A percentile compares a stretch with the other conserved stretches of the same genome.
These are phyloP conservation scores for Candoia aspera DNA, from an alignment of 2,113 vertebrate genomes.

Conservation along the genomic window DNA sequence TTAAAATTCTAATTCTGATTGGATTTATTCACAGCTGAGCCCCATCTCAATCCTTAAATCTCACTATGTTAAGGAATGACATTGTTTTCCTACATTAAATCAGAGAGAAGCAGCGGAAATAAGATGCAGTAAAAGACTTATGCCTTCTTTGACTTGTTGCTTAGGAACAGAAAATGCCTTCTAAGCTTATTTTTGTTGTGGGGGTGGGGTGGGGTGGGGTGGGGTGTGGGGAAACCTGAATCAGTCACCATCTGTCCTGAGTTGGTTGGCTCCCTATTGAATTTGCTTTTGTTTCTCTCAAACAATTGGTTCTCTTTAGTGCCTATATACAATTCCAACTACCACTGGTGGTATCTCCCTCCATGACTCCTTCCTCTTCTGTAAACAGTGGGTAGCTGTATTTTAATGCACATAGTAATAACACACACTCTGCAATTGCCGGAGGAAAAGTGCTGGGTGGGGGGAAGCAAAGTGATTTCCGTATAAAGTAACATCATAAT, in stretches of 20 bases:
- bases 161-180: constrained; percentile 73
- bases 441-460: not conserved
- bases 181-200: constrained; percentile 78
- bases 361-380: not conserved
- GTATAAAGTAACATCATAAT: not conserved
- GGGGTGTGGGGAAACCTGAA: constrained; percentile 84
- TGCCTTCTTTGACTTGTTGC: constrained; percentile 70
- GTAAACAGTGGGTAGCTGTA: not conserved
- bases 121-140: constrained; percentile 66
- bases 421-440: not conserved
- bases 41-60: constrained; percentile 18
- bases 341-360: constrained; percentile 64
- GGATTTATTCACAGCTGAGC: constrained; percentile 11
- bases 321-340: constrained; percentile 36
- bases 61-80: not conserved
- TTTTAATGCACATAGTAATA: constrained; percentile 1
- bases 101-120: constrained; percentile 37
- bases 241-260: constrained; percentile 91
- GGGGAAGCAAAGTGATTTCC: not conserved
- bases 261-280: constrained; percentile 87
- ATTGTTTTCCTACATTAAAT: constrained; percentile 53
- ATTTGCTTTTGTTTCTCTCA: constrained; percentile 85
- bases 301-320: constrained; percentile 91
- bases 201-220: constrained; percentile 63
- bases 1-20: constrained; percentile 25